Conservation (phyloP, 2,888 invertebrate species). For the Synanthedon tipuliformis region DNA sequence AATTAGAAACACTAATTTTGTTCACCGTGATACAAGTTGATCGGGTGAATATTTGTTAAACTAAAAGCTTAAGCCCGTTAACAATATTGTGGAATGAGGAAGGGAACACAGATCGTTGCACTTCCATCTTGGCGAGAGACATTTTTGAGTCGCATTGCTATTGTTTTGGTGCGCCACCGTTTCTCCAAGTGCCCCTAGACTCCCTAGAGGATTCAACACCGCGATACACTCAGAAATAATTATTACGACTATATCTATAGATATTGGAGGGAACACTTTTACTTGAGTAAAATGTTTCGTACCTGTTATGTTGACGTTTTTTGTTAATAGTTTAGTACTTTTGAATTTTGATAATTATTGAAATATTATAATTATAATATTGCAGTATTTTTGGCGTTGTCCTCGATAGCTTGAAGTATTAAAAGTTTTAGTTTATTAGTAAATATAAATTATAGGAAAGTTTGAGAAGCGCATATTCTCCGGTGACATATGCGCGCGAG, state of each 20-base stretch:
- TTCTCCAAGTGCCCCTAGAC: slow-evolving; percentile 19
- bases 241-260: slow-evolving; percentile 23
- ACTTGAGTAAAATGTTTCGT: slow-evolving; percentile 7
- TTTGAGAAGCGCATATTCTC: slow-evolving; percentile 13
- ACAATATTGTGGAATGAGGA: slow-evolving; percentile 13
- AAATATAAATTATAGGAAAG: slow-evolving; percentile 1
- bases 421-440: too few species aligned
- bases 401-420: too few species aligned
- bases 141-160: slow-evolving; percentile 19
- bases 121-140: slow-evolving; percentile 19
- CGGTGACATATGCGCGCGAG: slow-evolving; percentile 35
- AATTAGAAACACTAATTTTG: background rate
- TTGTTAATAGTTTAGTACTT: too few species aligned
- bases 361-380: too few species aligned
- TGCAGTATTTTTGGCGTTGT: too few species aligned
- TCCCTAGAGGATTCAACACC: slow-evolving; percentile 18
- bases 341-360: too few species aligned
- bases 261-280: slow-evolving; percentile 23
- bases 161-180: slow-evolving; percentile 24
- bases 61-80: slow-evolving; percentile 13
- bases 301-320: too few species aligned
- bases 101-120: slow-evolving; percentile 11
- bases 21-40: background rate
- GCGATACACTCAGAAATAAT: slow-evolving; percentile 28
- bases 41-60: slow-evolving; percentile 7